These are phyloP conservation scores for Toxonevra muliebris DNA, from an alignment of 2,888 invertebrate genomes.

Conservation along the genomic window DNA sequence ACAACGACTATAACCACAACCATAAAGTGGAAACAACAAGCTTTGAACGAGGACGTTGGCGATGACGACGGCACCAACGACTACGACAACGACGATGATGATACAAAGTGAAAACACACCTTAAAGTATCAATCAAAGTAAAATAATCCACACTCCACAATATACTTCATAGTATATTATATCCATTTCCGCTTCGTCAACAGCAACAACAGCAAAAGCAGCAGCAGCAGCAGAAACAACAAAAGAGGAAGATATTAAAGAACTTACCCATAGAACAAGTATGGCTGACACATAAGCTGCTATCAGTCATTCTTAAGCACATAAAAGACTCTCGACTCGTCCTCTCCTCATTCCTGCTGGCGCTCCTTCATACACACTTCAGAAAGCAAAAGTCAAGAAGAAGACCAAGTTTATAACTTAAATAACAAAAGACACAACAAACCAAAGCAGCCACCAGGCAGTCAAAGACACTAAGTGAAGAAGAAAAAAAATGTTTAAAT, in stretches of 20 bases:
- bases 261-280: constrained; percentile 17
- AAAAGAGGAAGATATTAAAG: constrained; percentile 22
- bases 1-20: not conserved
- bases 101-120: constrained; percentile 28
- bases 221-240: constrained; percentile 10
- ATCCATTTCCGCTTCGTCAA: constrained; percentile 18
- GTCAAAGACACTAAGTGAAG: not conserved
- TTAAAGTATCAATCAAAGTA: constrained; percentile 39
- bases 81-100: not conserved
- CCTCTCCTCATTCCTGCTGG: not conserved
- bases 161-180: constrained; percentile 11
- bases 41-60: not conserved
- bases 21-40: not conserved
- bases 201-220: constrained; percentile 16
- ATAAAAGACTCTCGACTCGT: constrained; percentile 25
- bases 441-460: not conserved
- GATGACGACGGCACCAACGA: not conserved
- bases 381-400: constrained; percentile 20
- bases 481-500: constrained; percentile 5
- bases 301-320: constrained; percentile 37
- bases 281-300: constrained; percentile 32
- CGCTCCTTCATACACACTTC: constrained; percentile 1
- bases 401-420: constrained; percentile 25
- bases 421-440: constrained; percentile 1
- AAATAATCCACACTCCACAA: constrained; percentile 32